These are phyloP conservation scores for Drosophila testacea DNA, from an alignment of 2,888 invertebrate genomes.

Conservation along the genomic window DNA sequence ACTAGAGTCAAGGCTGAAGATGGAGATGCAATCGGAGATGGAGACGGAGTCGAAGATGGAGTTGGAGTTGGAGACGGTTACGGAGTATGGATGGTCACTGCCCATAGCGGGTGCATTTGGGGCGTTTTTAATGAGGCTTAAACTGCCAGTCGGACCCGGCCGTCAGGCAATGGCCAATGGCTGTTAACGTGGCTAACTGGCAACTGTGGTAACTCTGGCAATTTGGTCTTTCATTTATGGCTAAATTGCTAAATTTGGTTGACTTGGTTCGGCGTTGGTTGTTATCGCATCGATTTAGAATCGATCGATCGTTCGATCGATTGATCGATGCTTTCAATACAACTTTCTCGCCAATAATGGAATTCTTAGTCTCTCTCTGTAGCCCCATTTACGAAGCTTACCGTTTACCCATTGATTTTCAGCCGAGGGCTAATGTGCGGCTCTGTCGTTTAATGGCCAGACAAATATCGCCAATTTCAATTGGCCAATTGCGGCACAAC, in stretches of 20 bases:
- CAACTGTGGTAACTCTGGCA: slow-evolving; percentile 22
- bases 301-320: slow-evolving; percentile 17
- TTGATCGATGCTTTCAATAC: slow-evolving; percentile 57
- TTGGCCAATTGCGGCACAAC: slow-evolving; percentile 41
- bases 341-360: slow-evolving; percentile 58
- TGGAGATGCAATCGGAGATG: neutral
- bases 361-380: slow-evolving; percentile 29
- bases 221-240: slow-evolving; percentile 71
- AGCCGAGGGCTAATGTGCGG: slow-evolving; percentile 37
- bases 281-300: slow-evolving; percentile 67
- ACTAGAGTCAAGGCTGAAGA: slow-evolving; percentile 13
- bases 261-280: slow-evolving; percentile 38
- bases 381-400: slow-evolving; percentile 23
- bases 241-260: slow-evolving; percentile 76
- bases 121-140: slow-evolving; percentile 74
- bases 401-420: slow-evolving; percentile 5
- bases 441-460: slow-evolving; percentile 39
- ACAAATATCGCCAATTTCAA: slow-evolving; percentile 36
- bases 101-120: slow-evolving; percentile 65
- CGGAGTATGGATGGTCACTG: slow-evolving; percentile 22
- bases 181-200: slow-evolving; percentile 18
- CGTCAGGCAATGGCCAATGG: slow-evolving; percentile 40
- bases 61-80: neutral
- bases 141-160: slow-evolving; percentile 54
- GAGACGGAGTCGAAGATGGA: slow-evolving; percentile 1